Conservation (phyloP, 2,797 vertebrate species). For the Saxicola maurus region DNA sequence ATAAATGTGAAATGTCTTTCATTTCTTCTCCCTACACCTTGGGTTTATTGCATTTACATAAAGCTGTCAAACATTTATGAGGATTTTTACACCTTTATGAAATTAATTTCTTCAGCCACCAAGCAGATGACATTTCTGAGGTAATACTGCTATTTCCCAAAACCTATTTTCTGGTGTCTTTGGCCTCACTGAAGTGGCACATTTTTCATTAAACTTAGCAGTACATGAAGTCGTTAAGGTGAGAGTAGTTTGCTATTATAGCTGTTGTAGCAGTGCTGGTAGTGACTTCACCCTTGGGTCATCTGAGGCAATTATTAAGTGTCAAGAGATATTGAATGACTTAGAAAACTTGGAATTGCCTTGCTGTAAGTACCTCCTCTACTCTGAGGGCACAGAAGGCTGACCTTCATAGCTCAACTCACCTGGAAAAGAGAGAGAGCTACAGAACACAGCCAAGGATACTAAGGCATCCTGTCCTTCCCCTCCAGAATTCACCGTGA, state of each 20-base stretch:
- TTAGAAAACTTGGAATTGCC: constrained; percentile 23
- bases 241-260: constrained; percentile 6
- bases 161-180: constrained; percentile 58
- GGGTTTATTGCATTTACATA: constrained; percentile 67
- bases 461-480: not conserved
- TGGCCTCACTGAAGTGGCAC: constrained; percentile 37
- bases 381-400: not conserved
- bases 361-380: not conserved
- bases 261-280: not conserved
- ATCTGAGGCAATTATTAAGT: constrained; percentile 39
- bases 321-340: constrained; percentile 4
- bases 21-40: constrained; percentile 31
- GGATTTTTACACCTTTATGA: constrained; percentile 59
- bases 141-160: constrained; percentile 47
- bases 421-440: not conserved
- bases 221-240: constrained; percentile 27
- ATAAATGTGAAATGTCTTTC: constrained; percentile 55
- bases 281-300: constrained; percentile 27
- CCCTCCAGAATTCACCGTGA: not conserved
- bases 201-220: constrained; percentile 51
- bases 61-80: constrained; percentile 62
- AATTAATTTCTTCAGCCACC: constrained; percentile 52
- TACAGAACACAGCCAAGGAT: not conserved
- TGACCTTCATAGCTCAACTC: not conserved
- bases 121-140: constrained; percentile 46